Evolutionary conservation across 1,140 invertebrate species (phyloP).

Genomic region (Bombus waltoni): DNA sequence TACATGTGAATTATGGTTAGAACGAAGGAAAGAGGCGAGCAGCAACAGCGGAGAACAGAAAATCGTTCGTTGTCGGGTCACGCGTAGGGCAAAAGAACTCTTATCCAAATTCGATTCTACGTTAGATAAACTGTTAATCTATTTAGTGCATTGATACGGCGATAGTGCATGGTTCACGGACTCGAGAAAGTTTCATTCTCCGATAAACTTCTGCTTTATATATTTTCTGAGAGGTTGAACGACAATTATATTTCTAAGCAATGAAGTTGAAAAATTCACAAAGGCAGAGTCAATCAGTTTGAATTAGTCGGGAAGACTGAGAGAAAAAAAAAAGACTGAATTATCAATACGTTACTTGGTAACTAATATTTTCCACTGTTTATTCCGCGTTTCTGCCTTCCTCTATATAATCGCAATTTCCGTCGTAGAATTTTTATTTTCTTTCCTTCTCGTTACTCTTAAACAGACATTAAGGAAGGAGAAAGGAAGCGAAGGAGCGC

Average conservation of each 20-base stretch:
- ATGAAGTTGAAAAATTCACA: too few relatives aligned
- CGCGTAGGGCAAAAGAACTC: not conserved
- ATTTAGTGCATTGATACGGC: slow-evolving; percentile 1
- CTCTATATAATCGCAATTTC: too few relatives aligned
- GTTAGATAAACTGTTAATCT: not conserved
- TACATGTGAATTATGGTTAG: not conserved
- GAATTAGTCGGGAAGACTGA: too few relatives aligned
- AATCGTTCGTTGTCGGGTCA: not conserved
- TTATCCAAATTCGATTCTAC: slow-evolving; percentile 18
- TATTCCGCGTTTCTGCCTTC: too few relatives aligned
- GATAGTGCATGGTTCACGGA: too few relatives aligned
- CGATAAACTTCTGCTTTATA: not conserved
- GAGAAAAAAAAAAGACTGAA: too few relatives aligned
- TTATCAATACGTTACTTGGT: too few relatives aligned
- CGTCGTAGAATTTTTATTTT: not conserved
- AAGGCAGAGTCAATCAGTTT: fast-evolving
- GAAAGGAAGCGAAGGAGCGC: slow-evolving; percentile 1
- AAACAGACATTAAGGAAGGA: not conserved
- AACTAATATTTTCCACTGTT: too few relatives aligned
- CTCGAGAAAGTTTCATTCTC: not conserved
- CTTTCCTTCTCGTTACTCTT: not conserved
- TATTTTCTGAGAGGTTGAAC: too few relatives aligned
- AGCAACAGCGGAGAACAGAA: too few relatives aligned
- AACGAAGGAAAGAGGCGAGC: not conserved
- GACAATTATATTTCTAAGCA: too few relatives aligned